These are phyloP conservation scores for Scalopus aquaticus DNA, from an alignment of 2,113 vertebrate species.

Conservation along the genomic window DNA sequence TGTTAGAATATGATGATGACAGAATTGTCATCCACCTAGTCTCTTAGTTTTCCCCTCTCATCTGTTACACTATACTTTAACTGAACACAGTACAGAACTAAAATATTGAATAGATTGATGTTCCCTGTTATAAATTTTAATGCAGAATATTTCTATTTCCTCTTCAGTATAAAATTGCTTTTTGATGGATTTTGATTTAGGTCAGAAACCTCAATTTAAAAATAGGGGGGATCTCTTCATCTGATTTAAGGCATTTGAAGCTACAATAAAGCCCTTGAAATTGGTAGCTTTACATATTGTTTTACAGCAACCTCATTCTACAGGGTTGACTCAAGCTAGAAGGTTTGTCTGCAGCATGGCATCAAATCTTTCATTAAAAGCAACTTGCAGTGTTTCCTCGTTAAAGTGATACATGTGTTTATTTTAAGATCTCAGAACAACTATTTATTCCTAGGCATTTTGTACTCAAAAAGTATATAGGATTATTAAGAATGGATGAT, in stretches of 20 bases:
- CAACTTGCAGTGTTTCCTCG: not conserved
- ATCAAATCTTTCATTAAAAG: not conserved
- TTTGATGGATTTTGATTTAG: slow-evolving; percentile 19
- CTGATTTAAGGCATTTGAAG: slow-evolving; percentile 2
- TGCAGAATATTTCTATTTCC: not conserved
- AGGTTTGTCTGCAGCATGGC: not conserved
- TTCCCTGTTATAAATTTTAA: slow-evolving; percentile 21
- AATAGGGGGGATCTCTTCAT: not conserved
- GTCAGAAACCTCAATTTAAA: slow-evolving; percentile 31
- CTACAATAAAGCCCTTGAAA: not conserved
- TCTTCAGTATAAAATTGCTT: not conserved
- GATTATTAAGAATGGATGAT: not conserved
- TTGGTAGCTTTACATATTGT: not conserved
- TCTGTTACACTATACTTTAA: not conserved
- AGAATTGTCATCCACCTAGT: not conserved
- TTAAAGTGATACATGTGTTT: not conserved
- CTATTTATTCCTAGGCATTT: not conserved
- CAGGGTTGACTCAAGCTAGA: not conserved
- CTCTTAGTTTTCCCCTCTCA: not conserved
- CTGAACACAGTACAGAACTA: not conserved
- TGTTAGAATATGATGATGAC: not conserved
- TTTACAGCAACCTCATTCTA: not conserved
- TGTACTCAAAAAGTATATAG: not conserved
- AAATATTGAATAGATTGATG: not conserved
- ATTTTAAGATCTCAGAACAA: not conserved